These are phyloP conservation scores for Eunapius fragilis DNA, from an alignment of 37 sponge, comb jelly and placozoan species.

Conservation along the genomic window DNA sequence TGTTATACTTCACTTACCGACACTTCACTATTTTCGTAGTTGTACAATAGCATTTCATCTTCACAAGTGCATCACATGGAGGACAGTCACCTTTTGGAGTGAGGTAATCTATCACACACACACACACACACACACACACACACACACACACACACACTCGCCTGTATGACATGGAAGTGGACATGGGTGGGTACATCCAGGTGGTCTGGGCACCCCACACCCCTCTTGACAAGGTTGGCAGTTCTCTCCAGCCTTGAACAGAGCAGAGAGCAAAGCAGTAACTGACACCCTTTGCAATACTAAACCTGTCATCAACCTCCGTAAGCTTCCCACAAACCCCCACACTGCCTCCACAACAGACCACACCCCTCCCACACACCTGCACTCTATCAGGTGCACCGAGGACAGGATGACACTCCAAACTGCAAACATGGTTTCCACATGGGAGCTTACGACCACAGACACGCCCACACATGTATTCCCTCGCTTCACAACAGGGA, in stretches of 20 bases:
- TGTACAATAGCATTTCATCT: constrained; percentile 48
- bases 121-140: background rate
- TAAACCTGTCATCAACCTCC: background rate
- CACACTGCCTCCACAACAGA: too few relatives aligned
- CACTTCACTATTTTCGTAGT: constrained; percentile 47
- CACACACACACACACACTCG: background rate
- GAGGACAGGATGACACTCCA: constrained; percentile 70
- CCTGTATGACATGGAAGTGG: constrained; percentile 78
- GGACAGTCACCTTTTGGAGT: constrained; percentile 59
- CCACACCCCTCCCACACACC: constrained; percentile 6
- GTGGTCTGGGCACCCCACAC: constrained; percentile 65
- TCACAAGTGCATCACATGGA: constrained; percentile 38
- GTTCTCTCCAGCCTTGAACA: constrained; percentile 65
- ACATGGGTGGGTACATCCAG: constrained; percentile 74
- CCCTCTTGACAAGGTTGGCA: constrained; percentile 65
- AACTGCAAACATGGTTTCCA: constrained; percentile 78
- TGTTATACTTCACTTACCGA: constrained; percentile 18
- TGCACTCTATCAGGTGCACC: constrained; percentile 20
- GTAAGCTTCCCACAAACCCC: background rate
- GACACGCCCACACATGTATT: constrained; percentile 59
- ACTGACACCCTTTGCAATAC: too few relatives aligned
- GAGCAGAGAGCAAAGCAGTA: too few relatives aligned
- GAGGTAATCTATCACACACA: background rate
- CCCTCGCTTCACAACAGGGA: constrained; percentile 39
- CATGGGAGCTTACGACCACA: constrained; percentile 81